Conservation (phyloP, 2,888 invertebrate genomes). For the Caenorhabditis sulstoni region DNA sequence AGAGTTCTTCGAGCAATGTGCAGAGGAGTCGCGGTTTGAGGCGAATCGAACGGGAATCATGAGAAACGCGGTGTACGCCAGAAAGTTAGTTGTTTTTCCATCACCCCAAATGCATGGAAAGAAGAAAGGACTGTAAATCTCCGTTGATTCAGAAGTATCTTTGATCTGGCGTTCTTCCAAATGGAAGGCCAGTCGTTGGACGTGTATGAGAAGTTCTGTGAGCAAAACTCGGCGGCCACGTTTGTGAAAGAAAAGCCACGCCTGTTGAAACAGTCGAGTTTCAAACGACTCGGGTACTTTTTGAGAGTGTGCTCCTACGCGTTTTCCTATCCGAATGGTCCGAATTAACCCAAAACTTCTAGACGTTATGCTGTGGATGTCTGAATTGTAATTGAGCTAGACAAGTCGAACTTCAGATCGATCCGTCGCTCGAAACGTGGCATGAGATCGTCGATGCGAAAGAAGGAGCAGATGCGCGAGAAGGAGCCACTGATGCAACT, state of each 20-base stretch:
- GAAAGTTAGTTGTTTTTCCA: slow-evolving; percentile 58
- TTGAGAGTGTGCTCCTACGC: slow-evolving; percentile 2
- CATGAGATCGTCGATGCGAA: slow-evolving; percentile 61
- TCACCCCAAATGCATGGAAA: background rate
- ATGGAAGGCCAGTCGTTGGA: slow-evolving; percentile 28
- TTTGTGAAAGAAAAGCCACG: too few relatives aligned
- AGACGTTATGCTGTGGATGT: too few relatives aligned
- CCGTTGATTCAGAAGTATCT: slow-evolving; percentile 38
- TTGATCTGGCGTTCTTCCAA: slow-evolving; percentile 41
- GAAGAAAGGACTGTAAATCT: too few relatives aligned
- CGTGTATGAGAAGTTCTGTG: slow-evolving; percentile 43
- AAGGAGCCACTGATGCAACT: slow-evolving; percentile 60
- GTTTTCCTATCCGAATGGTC: background rate
- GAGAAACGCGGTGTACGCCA: slow-evolving; percentile 68
- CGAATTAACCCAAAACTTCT: too few relatives aligned
- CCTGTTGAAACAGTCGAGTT: slow-evolving; percentile 31
- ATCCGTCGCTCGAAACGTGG: slow-evolving; percentile 67
- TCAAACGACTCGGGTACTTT: slow-evolving; percentile 45
- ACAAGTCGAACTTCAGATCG: slow-evolving; percentile 50
- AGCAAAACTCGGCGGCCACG: slow-evolving; percentile 17
- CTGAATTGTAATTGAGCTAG: too few relatives aligned
- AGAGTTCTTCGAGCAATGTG: slow-evolving; percentile 83
- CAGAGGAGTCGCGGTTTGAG: slow-evolving; percentile 82
- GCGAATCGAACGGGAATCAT: slow-evolving; percentile 79
- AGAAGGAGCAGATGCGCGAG: slow-evolving; percentile 46